These are phyloP conservation scores for Marronus borbonicus DNA, from an alignment of 2,888 invertebrate species.

Conservation along the genomic window DNA sequence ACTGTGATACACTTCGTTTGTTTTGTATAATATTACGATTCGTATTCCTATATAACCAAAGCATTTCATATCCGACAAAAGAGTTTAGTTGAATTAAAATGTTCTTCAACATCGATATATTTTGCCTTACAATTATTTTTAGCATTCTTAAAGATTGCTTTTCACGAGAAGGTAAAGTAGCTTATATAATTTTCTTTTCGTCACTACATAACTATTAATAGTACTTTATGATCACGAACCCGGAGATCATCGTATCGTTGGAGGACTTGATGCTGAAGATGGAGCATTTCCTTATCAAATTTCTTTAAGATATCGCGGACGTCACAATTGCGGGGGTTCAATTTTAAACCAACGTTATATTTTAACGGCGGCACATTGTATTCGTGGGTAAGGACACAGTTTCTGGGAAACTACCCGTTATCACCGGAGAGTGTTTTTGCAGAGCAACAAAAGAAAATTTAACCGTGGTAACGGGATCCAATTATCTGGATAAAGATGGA, in stretches of 20 bases:
- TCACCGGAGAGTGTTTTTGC: constrained; percentile 6
- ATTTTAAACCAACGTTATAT: constrained; percentile 47
- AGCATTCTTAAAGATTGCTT: constrained; percentile 1
- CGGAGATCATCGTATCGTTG: constrained; percentile 48
- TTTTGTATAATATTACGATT: constrained; percentile 1
- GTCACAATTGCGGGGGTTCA: constrained; percentile 51
- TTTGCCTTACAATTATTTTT: neutral
- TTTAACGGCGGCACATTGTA: constrained; percentile 52
- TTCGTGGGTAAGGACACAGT: constrained; percentile 35
- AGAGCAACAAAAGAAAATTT: constrained; percentile 60
- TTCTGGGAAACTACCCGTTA: no score
- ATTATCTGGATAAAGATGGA: constrained; percentile 63
- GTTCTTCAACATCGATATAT: neutral
- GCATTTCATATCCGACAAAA: neutral
- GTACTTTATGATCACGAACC: neutral
- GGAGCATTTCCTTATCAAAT: constrained; percentile 53
- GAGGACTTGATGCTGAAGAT: constrained; percentile 50
- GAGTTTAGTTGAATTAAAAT: no score
- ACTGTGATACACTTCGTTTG: constrained; percentile 29
- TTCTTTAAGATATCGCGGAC: constrained; percentile 44
- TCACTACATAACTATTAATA: no score
- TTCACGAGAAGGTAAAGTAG: constrained; percentile 18
- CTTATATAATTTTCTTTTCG: neutral
- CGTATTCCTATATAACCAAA: constrained; percentile 10
- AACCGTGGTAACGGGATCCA: constrained; percentile 64